Percentiles rank a stretch among this genome's conserved stretches.
phyloP scores from a whole-genome alignment of 23 tunicate genomes.

The Clavelina lepadiformis region DNA sequence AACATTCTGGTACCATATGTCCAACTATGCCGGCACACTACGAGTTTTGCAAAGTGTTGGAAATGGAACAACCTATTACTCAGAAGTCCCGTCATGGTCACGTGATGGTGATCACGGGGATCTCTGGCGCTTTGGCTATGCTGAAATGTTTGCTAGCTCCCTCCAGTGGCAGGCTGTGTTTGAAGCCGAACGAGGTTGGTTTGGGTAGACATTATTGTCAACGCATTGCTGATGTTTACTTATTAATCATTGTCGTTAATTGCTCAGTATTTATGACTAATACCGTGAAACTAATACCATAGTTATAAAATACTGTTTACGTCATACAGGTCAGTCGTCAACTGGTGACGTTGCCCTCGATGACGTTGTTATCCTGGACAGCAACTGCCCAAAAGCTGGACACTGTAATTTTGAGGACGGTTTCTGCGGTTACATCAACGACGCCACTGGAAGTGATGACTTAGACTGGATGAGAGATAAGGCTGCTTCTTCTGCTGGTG shows the following conservation, averaged over 20 bases:
- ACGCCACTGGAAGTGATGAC: constrained; percentile 29
- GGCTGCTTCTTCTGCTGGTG: constrained; percentile 22
- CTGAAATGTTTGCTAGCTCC: constrained; percentile 74
- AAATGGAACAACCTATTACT: constrained; percentile 11
- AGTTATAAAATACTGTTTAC: background rate
- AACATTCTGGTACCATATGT: constrained; percentile 66
- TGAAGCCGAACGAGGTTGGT: constrained; percentile 71
- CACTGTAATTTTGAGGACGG: constrained; percentile 80
- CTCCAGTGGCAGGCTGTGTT: constrained; percentile 59
- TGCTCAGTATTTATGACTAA: no score
- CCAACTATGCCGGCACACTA: constrained; percentile 28
- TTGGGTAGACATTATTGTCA: no score
- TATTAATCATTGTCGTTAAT: no score
- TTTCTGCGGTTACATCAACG: constrained; percentile 63
- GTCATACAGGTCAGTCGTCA: constrained; percentile 6
- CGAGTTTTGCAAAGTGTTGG: constrained; percentile 62
- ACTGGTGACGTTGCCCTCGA: constrained; percentile 57
- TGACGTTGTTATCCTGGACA: constrained; percentile 46
- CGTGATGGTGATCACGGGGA: constrained; percentile 19
- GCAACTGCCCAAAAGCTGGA: constrained; percentile 72
- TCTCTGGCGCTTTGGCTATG: constrained; percentile 61
- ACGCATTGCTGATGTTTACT: no score
- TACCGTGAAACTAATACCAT: background rate
- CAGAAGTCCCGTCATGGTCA: constrained; percentile 15
- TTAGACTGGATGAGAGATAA: constrained; percentile 79